Evolutionary conservation across 2,888 invertebrate species (phyloP), one percentile per base, ranked within the genome.

Genomic region (Cremastinae sp.): DNA sequence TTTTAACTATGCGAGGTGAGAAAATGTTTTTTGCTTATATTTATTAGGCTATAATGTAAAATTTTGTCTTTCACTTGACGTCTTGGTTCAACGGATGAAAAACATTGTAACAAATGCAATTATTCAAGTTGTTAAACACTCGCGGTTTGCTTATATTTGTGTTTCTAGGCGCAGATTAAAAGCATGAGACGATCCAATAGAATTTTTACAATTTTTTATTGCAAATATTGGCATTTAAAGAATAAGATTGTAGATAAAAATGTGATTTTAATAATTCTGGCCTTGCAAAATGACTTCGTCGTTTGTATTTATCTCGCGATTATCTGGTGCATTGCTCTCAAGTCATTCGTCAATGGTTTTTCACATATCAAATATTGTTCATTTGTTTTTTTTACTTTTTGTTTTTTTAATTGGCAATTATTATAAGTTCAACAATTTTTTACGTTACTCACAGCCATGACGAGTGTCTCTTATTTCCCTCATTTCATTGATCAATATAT

Each of bases 361-460:
- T 45, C 1, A 14, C 4, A n/a, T n/a, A n/a, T 53, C 8, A 22
- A 8, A 5, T 10, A 53, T 51, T 41, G 34, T 28, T n/a, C n/a
- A n/a, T n/a, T n/a, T 12, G 41, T 22, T 58, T 74, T 36, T 34
- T 49, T 1, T 12, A 43, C 53, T 34, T 59, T 65, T 66, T 51
- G 56, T 58, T n/a, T n/a, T n/a, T n/a, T n/a, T n/a, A n/a, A n/a
- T n/a, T n/a, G n/a, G n/a, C n/a, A n/a, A n/a, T n/a, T n/a, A n/a
- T n/a, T n/a, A n/a, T n/a, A n/a, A n/a, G n/a, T n/a, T n/a, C n/a
- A n/a, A n/a, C n/a, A n/a, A n/a, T n/a, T n/a, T n/a, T n/a, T n/a
- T n/a, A n/a, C n/a, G n/a, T n/a, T n/a, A n/a, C n/a, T n/a, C n/a
- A n/a, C n/a, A n/a, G n/a, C n/a, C n/a, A n/a, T n/a, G n/a, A n/a